Base-by-base conservation (phyloP, 2,113 vertebrate species). In the Hippoglossus stenolepis region DNA sequence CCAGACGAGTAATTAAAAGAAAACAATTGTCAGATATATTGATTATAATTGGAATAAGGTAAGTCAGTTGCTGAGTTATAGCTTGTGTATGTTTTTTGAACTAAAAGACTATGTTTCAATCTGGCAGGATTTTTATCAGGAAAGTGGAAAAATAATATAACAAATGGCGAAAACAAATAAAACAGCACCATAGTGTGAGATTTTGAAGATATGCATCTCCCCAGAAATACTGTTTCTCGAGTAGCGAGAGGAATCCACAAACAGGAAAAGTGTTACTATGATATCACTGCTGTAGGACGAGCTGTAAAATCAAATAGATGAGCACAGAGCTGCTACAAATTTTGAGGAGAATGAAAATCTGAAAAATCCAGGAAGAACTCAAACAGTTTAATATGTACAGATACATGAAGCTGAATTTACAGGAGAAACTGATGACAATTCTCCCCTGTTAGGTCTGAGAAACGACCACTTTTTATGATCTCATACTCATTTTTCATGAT, bases 21-120 rank as follows among this genome's bases (percentile, higher is more conserved):
- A 12, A 43, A 56, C 49, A 75, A 47, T 12, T 60, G 64, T 14
- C 51, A 54, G 73, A 57, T 23, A 14, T 24, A 57, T 18, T n/a
- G 8, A 54, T 54, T 0, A 21, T n/a, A 54, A 20, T 10, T 21
- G 18, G n/a, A 21, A 54, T n/a, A 54, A 31, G 20, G 20, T 54
- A 13, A 43, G 12, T 13, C 20, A 54, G 51, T 9, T 54, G 20
- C 20, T n/a, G 13, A 66, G n/a, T 58, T 26, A 65, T 21, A 21
- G 23, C 35, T 18, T 63, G 21, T 51, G 53, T 63, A 51, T 26
- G 15, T 4, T 24, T 5, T 26, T 45, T 61, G 5, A 20, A 54
- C 17, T 10, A 21, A 54, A 54, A 54, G 20, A 20, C 20, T 3
- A 43, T 4, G 7, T 70, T 35, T 70, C 11, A 51, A 24, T 7